A percentile compares a stretch with the other conserved stretches of the same genome.
phyloP scores from a whole-genome alignment of 30 jellyfish, hydroid and myxozoan species.

The Pelagia noctiluca region DNA sequence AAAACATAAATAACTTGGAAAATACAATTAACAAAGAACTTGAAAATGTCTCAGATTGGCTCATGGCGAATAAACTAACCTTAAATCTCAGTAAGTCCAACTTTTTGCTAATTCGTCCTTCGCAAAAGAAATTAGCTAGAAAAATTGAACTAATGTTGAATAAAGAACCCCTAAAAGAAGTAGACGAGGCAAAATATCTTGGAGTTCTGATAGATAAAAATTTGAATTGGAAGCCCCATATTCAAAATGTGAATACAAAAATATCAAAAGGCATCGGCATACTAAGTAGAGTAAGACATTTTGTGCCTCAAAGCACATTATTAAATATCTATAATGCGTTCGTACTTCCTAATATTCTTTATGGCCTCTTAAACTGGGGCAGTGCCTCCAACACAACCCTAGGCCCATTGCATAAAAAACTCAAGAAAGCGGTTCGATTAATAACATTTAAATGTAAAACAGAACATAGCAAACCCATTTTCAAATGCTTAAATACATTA shows the following conservation, averaged over 20 bases:
- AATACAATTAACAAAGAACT: not conserved
- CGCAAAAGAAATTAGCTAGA: not conserved
- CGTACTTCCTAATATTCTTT: not conserved
- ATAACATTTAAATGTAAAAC: not conserved
- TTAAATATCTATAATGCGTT: not conserved
- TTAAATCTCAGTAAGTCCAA: not conserved
- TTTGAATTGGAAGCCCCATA: not conserved
- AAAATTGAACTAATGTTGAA: not conserved
- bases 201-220: not conserved
- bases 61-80: too few species aligned
- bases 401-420: not conserved
- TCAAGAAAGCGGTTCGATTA: not conserved
- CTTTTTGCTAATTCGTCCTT: not conserved
- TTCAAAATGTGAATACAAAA: not conserved
- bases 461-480: not conserved
- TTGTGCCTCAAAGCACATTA: not conserved
- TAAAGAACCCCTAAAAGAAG: not conserved
- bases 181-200: not conserved
- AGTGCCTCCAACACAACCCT: not conserved
- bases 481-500: not conserved
- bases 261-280: too few species aligned
- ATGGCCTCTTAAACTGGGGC: not conserved
- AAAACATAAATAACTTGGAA: too few species aligned
- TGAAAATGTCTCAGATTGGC: not conserved
- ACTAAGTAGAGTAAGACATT: too few species aligned